phyloP scores from a whole-genome alignment of 2,113 vertebrate species.

The Pimephales promelas region DNA sequence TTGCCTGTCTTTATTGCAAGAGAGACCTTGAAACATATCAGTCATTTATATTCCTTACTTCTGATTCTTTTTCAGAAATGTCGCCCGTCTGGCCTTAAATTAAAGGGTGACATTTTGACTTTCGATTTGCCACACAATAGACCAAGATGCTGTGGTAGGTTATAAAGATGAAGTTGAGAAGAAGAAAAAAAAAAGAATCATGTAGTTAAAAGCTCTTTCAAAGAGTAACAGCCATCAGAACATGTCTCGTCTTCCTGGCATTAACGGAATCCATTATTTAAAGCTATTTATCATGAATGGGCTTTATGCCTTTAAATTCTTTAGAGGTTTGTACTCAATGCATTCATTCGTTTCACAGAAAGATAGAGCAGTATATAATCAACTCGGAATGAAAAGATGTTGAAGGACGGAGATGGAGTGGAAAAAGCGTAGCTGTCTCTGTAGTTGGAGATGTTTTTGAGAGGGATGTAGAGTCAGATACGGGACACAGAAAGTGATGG shows the following conservation, averaged over 20 bases:
- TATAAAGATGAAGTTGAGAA: background rate
- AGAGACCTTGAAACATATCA: constrained; percentile 49
- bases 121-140: constrained; percentile 52
- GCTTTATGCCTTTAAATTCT: background rate
- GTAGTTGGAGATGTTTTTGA: constrained; percentile 30
- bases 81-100: constrained; percentile 41
- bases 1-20: constrained; percentile 53
- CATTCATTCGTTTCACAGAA: background rate
- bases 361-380: background rate
- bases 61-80: constrained; percentile 55
- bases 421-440: background rate
- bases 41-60: constrained; percentile 54
- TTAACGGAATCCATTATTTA: background rate
- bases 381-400: constrained; percentile 20
- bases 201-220: background rate
- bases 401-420: constrained; percentile 26
- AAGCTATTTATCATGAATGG: background rate
- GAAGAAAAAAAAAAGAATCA: background rate
- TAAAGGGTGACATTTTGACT: constrained; percentile 55
- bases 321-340: background rate
- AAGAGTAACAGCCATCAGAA: background rate
- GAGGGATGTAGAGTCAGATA: constrained; percentile 35
- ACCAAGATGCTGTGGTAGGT: constrained; percentile 4
- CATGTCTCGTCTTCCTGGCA: background rate
- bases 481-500: constrained; percentile 34